A percentile compares a stretch with the other conserved stretches of the same genome.
Conservation (phyloP, 2,888 invertebrate genomes). For the Protophormia terraenovae region DNA sequence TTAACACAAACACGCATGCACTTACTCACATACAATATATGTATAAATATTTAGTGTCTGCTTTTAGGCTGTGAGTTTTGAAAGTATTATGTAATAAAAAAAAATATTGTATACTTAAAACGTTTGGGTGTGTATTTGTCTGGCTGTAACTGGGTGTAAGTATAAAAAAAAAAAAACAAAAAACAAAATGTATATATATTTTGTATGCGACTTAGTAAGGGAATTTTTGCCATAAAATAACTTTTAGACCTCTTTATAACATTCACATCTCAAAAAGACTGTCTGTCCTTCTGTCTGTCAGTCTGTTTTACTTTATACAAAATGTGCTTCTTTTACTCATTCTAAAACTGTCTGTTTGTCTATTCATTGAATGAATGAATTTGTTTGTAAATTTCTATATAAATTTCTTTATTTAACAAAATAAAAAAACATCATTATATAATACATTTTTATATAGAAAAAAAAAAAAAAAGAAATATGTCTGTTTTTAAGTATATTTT, state of each 20-base stretch:
- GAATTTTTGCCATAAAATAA: not conserved
- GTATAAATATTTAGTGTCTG: conserved; percentile 32
- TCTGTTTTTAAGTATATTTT: not conserved
- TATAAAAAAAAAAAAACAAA: not conserved
- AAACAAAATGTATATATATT: not conserved
- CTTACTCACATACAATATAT: not conserved
- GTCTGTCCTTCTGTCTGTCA: not conserved
- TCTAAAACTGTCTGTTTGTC: not conserved
- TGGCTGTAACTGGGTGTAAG: not conserved
- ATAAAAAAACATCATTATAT: not conserved
- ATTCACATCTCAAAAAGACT: not conserved
- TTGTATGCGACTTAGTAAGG: not conserved
- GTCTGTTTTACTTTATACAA: not conserved
- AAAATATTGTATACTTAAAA: not conserved
- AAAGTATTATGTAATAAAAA: conserved; percentile 31
- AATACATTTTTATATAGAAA: not conserved
- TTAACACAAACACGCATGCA: not conserved
- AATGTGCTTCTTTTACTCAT: not conserved
- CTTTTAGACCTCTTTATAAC: not conserved
- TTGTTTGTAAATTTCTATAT: not conserved
- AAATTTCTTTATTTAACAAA: too few relatives aligned
- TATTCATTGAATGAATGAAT: conserved; percentile 10
- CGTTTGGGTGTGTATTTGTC: not conserved
- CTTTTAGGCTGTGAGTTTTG: conserved; percentile 60
- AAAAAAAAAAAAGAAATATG: too few relatives aligned